Conservation (phyloP, 1,140 invertebrate genomes). For the Anoplolepis gracilipes region DNA sequence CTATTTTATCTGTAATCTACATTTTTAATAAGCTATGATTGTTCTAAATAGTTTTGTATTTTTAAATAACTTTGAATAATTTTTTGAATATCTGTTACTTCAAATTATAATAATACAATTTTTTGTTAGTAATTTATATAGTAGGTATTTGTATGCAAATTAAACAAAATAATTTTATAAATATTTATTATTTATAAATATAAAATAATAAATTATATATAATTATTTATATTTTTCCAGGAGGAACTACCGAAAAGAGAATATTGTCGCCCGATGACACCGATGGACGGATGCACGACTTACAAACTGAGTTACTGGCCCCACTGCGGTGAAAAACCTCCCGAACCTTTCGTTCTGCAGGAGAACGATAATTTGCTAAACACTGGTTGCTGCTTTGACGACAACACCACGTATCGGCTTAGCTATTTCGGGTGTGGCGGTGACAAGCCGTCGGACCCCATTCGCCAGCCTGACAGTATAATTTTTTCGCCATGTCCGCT, state of each 20-base stretch:
- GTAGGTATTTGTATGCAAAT: too few relatives aligned
- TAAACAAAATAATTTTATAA: background rate
- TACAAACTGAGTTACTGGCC: conserved; percentile 87
- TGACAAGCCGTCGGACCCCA: conserved; percentile 73
- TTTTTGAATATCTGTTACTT: background rate
- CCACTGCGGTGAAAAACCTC: conserved; percentile 67
- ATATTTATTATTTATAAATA: background rate
- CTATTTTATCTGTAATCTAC: background rate
- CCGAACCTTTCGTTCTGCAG: conserved; percentile 63
- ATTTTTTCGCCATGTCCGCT: conserved; percentile 76
- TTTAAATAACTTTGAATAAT: background rate
- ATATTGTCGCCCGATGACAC: conserved; percentile 80
- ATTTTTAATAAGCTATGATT: background rate
- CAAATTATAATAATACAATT: background rate
- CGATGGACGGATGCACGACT: conserved; percentile 86
- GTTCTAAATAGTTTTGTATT: background rate
- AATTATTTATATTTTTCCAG: conserved; percentile 56
- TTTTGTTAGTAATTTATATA: too few relatives aligned
- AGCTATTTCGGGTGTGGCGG: conserved; percentile 80
- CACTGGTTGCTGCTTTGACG: conserved; percentile 75
- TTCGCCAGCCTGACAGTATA: conserved; percentile 72
- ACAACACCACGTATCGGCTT: conserved; percentile 82
- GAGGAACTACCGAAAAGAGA: conserved; percentile 67
- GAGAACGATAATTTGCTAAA: conserved; percentile 78
- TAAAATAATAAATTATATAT: background rate